These are phyloP conservation scores for Lepilemur ruficaudatus DNA, from an alignment of 2,797 vertebrate genomes.

Conservation along the genomic window DNA sequence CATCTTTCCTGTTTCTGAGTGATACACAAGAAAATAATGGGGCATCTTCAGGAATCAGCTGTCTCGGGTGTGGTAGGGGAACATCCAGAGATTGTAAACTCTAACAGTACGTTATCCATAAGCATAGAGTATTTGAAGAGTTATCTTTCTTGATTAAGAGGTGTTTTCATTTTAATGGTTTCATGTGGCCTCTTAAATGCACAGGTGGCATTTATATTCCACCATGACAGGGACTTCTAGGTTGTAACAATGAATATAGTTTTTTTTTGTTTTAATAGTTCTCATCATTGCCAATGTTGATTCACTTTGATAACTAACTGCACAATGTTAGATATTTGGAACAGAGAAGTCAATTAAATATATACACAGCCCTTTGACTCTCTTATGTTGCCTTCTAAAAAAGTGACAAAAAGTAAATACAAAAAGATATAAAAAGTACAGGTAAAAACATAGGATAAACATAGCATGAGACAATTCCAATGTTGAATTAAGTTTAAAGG, in stretches of 20 bases:
- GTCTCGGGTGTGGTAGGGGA: background rate
- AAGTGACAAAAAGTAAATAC: background rate
- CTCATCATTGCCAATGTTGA: slow-evolving; percentile 10
- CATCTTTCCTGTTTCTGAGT: background rate
- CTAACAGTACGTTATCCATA: background rate
- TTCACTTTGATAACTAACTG: background rate
- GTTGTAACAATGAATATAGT: background rate
- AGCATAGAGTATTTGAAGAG: background rate
- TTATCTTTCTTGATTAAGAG: slow-evolving; percentile 4
- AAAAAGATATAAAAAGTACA: background rate
- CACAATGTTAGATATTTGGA: background rate
- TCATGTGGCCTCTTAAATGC: background rate
- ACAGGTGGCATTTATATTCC: background rate
- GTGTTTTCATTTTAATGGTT: background rate
- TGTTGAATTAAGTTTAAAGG: background rate
- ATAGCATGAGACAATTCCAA: background rate
- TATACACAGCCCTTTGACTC: background rate
- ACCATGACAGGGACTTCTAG: background rate
- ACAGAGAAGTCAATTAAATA: background rate
- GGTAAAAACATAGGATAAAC: background rate
- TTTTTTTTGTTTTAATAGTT: slow-evolving; percentile 7
- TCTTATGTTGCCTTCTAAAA: background rate
- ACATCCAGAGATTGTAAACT: background rate
- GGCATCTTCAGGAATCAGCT: background rate
- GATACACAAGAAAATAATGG: background rate